Evolutionary conservation across 2,888 invertebrate species (phyloP).

Genomic region (Stenodera caucasica): DNA sequence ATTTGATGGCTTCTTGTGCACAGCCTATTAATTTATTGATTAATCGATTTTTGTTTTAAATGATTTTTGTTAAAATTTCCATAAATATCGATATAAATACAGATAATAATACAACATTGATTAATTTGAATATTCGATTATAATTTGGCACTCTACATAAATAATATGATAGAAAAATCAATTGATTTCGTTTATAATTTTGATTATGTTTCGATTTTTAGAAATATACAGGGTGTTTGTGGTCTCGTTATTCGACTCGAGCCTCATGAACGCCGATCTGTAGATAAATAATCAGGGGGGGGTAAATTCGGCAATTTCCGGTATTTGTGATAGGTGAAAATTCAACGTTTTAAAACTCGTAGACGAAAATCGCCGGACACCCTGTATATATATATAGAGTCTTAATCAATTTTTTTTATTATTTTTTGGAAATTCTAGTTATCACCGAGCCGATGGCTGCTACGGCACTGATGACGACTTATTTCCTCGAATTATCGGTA

Average conservation of each 20-base stretch:
- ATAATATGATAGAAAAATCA: too few relatives aligned
- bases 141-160: conserved; percentile 3
- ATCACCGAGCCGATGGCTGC: conserved; percentile 7
- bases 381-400: not conserved
- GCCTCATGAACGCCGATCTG: too few relatives aligned
- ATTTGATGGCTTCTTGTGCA: conserved; percentile 28
- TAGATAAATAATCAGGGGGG: too few relatives aligned
- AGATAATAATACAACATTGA: not conserved
- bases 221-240: not conserved
- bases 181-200: too few relatives aligned
- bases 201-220: not conserved
- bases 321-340: too few relatives aligned
- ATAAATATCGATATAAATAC: not conserved
- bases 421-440: conserved; percentile 1
- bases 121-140: not conserved
- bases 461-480: not conserved
- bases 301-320: too few relatives aligned
- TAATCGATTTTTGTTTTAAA: not conserved
- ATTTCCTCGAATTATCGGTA: too few relatives aligned
- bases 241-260: too few relatives aligned
- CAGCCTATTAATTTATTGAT: conserved; percentile 14
- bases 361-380: too few relatives aligned
- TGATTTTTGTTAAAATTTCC: not conserved
- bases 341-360: too few relatives aligned
- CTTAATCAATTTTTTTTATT: too few relatives aligned